Evolutionary conservation across 2,113 vertebrate species (phyloP).

Genomic region (Syngnathoides biaculeatus): DNA sequence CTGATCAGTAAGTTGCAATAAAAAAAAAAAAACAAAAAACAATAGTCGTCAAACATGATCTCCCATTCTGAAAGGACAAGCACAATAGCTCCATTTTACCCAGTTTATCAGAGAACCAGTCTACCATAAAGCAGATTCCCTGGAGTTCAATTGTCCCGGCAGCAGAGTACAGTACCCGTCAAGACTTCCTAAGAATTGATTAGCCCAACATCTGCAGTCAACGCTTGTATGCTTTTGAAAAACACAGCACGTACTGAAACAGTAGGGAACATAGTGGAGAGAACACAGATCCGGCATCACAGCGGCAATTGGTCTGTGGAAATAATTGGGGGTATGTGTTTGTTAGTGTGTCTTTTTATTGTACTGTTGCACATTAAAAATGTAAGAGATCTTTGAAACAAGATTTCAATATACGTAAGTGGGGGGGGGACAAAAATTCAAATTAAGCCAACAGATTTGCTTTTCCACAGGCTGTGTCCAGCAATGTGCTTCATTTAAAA

Average conservation of each 20-base stretch:
- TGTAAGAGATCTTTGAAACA: conserved; percentile 18
- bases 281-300: conserved; percentile 8
- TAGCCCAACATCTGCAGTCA: conserved; percentile 28
- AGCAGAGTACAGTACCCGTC: conserved; percentile 40
- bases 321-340: not conserved
- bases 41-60: conserved; percentile 13
- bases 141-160: conserved; percentile 57
- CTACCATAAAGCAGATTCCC: conserved; percentile 44
- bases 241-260: conserved; percentile 7
- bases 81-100: conserved; percentile 34
- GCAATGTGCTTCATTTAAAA: not conserved
- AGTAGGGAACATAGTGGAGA: not conserved
- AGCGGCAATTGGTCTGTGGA: not conserved
- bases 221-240: conserved; percentile 26
- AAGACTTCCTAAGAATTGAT: conserved; percentile 27
- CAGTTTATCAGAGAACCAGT: conserved; percentile 52
- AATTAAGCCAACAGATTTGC: conserved; percentile 3
- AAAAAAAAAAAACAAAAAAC: too few relatives aligned
- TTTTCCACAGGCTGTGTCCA: not conserved
- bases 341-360: conserved; percentile 27
- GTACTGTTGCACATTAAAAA: conserved; percentile 33
- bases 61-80: conserved; percentile 12
- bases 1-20: conserved; percentile 6
- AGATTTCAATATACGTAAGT: conserved; percentile 34
- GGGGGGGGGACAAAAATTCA: conserved; percentile 4